These are phyloP conservation scores for Pipistrellus kuhlii DNA, from an alignment of 2,797 vertebrate species.

Conservation along the genomic window DNA sequence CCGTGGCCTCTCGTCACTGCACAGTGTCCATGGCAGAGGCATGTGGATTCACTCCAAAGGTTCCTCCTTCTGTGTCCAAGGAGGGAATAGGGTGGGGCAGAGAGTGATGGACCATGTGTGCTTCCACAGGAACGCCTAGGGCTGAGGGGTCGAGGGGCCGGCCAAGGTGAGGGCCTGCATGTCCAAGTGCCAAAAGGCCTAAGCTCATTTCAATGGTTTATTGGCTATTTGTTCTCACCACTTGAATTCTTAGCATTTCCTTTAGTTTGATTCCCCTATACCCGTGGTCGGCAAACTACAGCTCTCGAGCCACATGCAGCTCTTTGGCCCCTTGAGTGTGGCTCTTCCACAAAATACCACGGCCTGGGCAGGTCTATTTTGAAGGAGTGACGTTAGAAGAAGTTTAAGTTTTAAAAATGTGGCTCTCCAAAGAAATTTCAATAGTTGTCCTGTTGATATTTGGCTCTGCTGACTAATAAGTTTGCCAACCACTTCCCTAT, in stretches of 20 bases:
- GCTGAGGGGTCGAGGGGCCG: too few relatives aligned
- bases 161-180: accelerated
- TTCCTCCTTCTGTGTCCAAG: neutral
- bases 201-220: neutral
- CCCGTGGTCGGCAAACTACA: too few relatives aligned
- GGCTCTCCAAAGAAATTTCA: too few relatives aligned
- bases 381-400: too few relatives aligned
- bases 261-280: neutral
- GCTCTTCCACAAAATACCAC: too few relatives aligned
- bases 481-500: too few relatives aligned
- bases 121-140: neutral
- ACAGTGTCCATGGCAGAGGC: accelerated
- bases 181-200: neutral
- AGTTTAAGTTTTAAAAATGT: too few relatives aligned
- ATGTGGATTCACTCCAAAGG: neutral
- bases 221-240: neutral
- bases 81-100: neutral
- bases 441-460: too few relatives aligned
- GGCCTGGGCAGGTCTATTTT: too few relatives aligned
- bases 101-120: neutral
- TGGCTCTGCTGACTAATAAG: too few relatives aligned
- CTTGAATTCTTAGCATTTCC: neutral
- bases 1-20: accelerated
- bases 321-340: too few relatives aligned
- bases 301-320: too few relatives aligned